Evolutionary conservation across 1,140 invertebrate species (phyloP).

Genomic region (Pemphigus obesinymphae): DNA sequence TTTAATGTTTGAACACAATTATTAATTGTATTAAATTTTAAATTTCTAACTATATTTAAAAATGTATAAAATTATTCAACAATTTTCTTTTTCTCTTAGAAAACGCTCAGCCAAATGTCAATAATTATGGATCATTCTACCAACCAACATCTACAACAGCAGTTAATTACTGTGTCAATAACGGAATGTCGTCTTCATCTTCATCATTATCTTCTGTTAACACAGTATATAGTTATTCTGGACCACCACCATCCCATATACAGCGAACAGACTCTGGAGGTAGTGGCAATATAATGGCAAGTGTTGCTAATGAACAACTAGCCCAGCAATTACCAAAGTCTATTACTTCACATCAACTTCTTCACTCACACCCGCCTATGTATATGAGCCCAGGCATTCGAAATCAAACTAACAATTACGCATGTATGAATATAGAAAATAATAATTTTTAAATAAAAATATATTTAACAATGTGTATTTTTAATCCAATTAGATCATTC

Average conservation of each 20-base stretch:
- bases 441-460: not conserved
- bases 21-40: too few species aligned
- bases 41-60: not conserved
- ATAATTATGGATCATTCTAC: slow-evolving; percentile 21
- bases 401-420: slow-evolving; percentile 21
- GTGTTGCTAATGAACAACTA: not conserved
- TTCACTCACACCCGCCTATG: slow-evolving; percentile 1
- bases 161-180: slow-evolving; percentile 28
- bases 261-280: not conserved
- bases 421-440: slow-evolving; percentile 1
- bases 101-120: not conserved
- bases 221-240: slow-evolving; percentile 33
- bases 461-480: not conserved
- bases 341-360: not conserved
- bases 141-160: not conserved
- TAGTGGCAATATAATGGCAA: slow-evolving; percentile 1
- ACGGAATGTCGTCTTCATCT: not conserved
- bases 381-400: slow-evolving; percentile 15
- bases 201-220: slow-evolving; percentile 6
- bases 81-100: slow-evolving; percentile 8
- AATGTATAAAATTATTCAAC: not conserved
- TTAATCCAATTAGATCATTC: not conserved
- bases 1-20: too few species aligned
- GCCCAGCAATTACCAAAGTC: not conserved
- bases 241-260: not conserved